Percentiles rank a stretch among this genome's conserved stretches.
Conservation (phyloP, 2,113 vertebrate species). For the Salvator merianae region DNA sequence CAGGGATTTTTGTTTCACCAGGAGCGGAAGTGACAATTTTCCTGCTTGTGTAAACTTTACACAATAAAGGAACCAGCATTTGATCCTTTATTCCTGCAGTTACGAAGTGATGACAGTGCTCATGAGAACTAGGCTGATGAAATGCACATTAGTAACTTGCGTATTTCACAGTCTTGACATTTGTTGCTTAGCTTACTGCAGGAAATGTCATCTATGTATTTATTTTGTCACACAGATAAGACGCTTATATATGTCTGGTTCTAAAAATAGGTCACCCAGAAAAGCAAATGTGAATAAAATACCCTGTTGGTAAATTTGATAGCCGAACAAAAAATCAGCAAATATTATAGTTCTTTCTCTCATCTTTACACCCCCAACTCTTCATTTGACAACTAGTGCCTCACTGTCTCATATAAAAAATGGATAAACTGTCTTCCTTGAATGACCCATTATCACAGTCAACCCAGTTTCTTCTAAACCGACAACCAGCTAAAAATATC, state of each 20-base stretch:
- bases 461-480: slow-evolving; percentile 10
- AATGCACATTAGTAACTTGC: not conserved
- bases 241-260: slow-evolving; percentile 5
- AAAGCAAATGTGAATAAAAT: not conserved
- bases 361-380: not conserved
- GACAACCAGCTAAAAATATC: slow-evolving; percentile 37
- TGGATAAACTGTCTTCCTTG: not conserved
- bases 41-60: not conserved
- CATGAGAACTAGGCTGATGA: slow-evolving; percentile 18
- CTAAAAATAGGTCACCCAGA: slow-evolving; percentile 50
- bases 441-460: slow-evolving; percentile 24
- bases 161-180: slow-evolving; percentile 15
- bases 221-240: slow-evolving; percentile 29
- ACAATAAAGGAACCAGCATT: slow-evolving; percentile 1
- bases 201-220: slow-evolving; percentile 7
- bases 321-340: slow-evolving; percentile 5
- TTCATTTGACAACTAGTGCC: not conserved
- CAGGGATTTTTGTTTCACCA: slow-evolving; percentile 22
- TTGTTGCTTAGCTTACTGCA: slow-evolving; percentile 8
- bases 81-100: not conserved
- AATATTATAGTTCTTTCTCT: not conserved
- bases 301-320: slow-evolving; percentile 26
- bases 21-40: not conserved
- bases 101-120: not conserved
- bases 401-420: not conserved